Evolutionary conservation across 2,113 vertebrate genomes (phyloP), one percentile per base, ranked within the genome.

Genomic region (Canis aureus): DNA sequence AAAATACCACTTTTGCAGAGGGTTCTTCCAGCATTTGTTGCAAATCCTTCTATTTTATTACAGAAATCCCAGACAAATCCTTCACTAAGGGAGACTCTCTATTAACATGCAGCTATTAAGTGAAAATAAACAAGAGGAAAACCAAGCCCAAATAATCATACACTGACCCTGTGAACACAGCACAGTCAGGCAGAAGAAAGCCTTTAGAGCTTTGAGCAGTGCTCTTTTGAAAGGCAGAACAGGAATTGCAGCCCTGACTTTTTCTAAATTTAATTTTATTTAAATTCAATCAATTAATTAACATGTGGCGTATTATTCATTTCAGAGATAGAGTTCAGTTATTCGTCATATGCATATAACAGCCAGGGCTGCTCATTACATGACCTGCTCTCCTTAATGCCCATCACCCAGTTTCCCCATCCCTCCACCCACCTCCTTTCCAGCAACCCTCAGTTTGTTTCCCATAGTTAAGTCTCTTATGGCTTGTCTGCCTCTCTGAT

Each of bases 21-120:
- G 98, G 97, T 98, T 98, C 98, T 98, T 98, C 98, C 97, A 98
- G 97, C 96, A 57, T 97, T 97, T 93, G 11, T 92, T 98, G 98
- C 97, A 99, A 99, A 99, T 99, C 99, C 98, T 97, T 98, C 98
- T 98, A 98, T 98, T 98, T 98, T 99, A 99, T 99, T 99, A 98
- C 98, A 98, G 98, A 98, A 99, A 99, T 99, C 98, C 98, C 35
- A 96, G 98, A 98, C 98, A 99, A 99, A 99, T 99, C 98, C 99
- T 98, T 97, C 97, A 98, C 97, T 92, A 97, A 97, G 96, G 98
- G 97, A 97, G 98, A 98, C 98, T 99, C 82, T 98, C 98, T 99
- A 98, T 99, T 99, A 98, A 98, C 98, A 98, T 97, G 94, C 98
- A 98, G 98, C 98, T 99, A 98, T 98, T 98, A 98, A 98, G 98